Evolutionary conservation across 2,113 vertebrate genomes (phyloP).

Genomic region (Bubo blakistoni): DNA sequence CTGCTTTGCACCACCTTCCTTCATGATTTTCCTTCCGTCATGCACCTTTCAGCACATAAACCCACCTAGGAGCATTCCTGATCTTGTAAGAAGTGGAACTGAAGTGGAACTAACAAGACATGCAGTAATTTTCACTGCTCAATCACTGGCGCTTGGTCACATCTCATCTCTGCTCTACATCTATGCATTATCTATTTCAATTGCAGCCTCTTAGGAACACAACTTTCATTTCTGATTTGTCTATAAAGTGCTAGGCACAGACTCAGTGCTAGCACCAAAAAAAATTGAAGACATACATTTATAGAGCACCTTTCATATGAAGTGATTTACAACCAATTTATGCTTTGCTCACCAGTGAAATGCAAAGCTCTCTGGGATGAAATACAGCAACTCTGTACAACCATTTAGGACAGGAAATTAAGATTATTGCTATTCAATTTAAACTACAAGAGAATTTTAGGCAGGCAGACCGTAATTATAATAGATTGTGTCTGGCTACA

Average conservation of each 20-base stretch:
- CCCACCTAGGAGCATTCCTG: not conserved
- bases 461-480: conserved; percentile 29
- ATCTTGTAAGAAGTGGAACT: not conserved
- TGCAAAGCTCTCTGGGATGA: not conserved
- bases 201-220: not conserved
- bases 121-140: not conserved
- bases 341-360: conserved; percentile 5
- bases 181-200: not conserved
- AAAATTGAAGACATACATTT: not conserved
- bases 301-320: not conserved
- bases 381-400: not conserved
- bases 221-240: not conserved
- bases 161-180: not conserved
- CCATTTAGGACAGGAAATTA: conserved; percentile 41
- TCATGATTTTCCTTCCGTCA: not conserved
- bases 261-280: not conserved
- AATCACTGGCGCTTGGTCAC: not conserved
- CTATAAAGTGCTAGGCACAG: not conserved
- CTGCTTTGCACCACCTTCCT: not conserved
- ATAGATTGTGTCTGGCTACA: conserved; percentile 1
- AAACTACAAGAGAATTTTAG: conserved; percentile 32
- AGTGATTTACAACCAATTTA: conserved; percentile 5
- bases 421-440: conserved; percentile 24
- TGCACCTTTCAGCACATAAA: not conserved
- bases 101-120: not conserved